Evolutionary conservation across 2,113 vertebrate species (phyloP).

Genomic region (Anguilla japonica): DNA sequence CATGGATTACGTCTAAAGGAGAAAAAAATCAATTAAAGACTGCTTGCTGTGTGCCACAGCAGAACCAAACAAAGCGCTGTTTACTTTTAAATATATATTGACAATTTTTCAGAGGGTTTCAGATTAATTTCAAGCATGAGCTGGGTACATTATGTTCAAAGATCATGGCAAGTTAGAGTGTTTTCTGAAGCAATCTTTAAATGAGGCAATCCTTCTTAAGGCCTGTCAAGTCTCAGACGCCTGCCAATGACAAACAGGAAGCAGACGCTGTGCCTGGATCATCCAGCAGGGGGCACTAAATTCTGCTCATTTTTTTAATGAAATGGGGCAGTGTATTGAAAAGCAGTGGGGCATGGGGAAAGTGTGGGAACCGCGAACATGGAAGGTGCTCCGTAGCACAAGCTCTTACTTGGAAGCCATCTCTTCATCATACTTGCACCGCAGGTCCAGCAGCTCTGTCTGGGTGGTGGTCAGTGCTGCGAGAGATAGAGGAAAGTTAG

Average conservation of each 20-base stretch:
- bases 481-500: constrained; percentile 34
- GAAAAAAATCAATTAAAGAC: constrained; percentile 68
- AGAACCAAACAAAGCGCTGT: constrained; percentile 68
- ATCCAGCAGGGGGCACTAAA: not conserved
- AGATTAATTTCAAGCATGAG: constrained; percentile 65
- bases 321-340: not conserved
- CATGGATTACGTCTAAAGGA: constrained; percentile 68
- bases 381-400: not conserved
- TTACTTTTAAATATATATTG: constrained; percentile 67
- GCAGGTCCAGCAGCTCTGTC: constrained; percentile 88
- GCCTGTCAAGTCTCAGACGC: not conserved
- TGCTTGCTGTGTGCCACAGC: constrained; percentile 62
- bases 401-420: constrained; percentile 85
- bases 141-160: constrained; percentile 65
- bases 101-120: constrained; percentile 67
- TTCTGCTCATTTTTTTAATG: not conserved
- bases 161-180: constrained; percentile 67
- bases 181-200: constrained; percentile 74
- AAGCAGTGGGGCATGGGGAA: not conserved
- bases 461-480: constrained; percentile 89
- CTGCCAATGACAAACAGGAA: not conserved
- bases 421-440: constrained; percentile 91
- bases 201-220: constrained; percentile 72
- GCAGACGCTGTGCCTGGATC: not conserved
- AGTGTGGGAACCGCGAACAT: not conserved